Base-by-base conservation (phyloP, 1,140 invertebrate species). In the Pseudoatta argentina region DNA sequence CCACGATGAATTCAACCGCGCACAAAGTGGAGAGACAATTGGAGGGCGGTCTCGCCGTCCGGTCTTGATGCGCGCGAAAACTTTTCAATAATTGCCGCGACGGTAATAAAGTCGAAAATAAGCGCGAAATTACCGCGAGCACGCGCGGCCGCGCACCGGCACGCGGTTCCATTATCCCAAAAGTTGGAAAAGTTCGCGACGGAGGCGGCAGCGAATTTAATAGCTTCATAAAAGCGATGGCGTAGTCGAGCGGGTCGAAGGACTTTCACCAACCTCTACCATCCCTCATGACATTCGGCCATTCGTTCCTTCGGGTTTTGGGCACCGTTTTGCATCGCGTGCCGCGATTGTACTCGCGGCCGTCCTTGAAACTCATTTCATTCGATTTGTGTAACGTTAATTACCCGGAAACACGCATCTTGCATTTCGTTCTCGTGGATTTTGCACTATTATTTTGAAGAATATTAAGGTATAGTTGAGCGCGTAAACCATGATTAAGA, bases 71-170 rank as follows among this genome's bases (percentile, higher is more conserved):
- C 57, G 88, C 72, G 79, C 72, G 72, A 67, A 91, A 94, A 94
- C 91, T 94, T 94, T 94, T 92, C 92, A 93, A 93, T 94, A 93
- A 94, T 94, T 93, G 93, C 91, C 85, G 73, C 87, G 87, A 87
- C 91, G 89, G 92, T 92, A 93, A 93, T 93, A 91, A 94, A 93
- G 88, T 57, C 91, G 92, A 93, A 92, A 93, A 92, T 92, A 93
- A 93, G 91, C 91, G 90, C 89, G 91, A 93, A 94, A 95, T 93
- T 94, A 93, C 91, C 87, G 81, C 72, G 71, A 90, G 87, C 86
- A 90, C 91, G 91, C 91, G 91, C 63, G 77, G n/a, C 30, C n/a
- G 51, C 24, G 51, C 88, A 34, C 39, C 77, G 57, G 55, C 76
- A 90, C 91, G 88, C 89, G 88, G 91, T 86, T 66, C 91, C 91